These are phyloP conservation scores for Ischnus inquisitorius DNA, from an alignment of 2,888 invertebrate species.

Conservation along the genomic window DNA sequence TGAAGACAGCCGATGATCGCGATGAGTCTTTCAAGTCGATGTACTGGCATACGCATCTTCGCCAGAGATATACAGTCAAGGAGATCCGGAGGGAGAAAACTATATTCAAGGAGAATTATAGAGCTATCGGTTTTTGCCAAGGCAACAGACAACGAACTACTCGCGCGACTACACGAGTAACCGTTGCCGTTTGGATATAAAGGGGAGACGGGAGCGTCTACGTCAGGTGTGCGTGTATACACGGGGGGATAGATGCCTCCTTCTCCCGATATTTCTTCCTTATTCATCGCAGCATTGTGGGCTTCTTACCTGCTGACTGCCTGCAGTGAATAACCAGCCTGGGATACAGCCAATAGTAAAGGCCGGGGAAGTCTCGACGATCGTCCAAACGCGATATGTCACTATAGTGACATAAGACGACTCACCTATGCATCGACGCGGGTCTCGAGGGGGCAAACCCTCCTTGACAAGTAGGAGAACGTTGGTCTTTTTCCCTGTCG, in stretches of 20 bases:
- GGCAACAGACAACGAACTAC: slow-evolving; percentile 19
- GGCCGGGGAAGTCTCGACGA: slow-evolving; percentile 59
- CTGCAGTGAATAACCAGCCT: slow-evolving; percentile 12
- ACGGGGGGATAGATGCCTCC: slow-evolving; percentile 29
- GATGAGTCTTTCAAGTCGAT: slow-evolving; percentile 16
- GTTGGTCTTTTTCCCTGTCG: slow-evolving; percentile 65
- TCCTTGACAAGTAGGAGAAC: slow-evolving; percentile 45
- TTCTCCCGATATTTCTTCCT: slow-evolving; percentile 52
- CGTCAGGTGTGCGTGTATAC: slow-evolving; percentile 47
- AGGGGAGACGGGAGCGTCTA: slow-evolving; percentile 46
- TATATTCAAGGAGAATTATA: slow-evolving; percentile 36
- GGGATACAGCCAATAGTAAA: slow-evolving; percentile 52
- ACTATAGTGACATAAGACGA: slow-evolving; percentile 67
- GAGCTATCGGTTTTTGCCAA: slow-evolving; percentile 57
- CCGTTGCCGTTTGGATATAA: slow-evolving; percentile 36
- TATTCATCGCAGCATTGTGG: slow-evolving; percentile 37
- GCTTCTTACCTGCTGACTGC: slow-evolving; percentile 38
- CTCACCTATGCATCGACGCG: slow-evolving; percentile 67
- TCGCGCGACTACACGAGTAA: slow-evolving; percentile 29
- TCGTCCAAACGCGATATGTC: slow-evolving; percentile 69
- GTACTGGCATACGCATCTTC: slow-evolving; percentile 17
- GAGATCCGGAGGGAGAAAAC: slow-evolving; percentile 1
- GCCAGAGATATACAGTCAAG: neutral
- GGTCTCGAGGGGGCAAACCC: slow-evolving; percentile 24
- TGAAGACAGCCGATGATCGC: slow-evolving; percentile 19